Evolutionary conservation across 64 coral and sea anemone species (phyloP).

Genomic region (Pocillopora damicornis): DNA sequence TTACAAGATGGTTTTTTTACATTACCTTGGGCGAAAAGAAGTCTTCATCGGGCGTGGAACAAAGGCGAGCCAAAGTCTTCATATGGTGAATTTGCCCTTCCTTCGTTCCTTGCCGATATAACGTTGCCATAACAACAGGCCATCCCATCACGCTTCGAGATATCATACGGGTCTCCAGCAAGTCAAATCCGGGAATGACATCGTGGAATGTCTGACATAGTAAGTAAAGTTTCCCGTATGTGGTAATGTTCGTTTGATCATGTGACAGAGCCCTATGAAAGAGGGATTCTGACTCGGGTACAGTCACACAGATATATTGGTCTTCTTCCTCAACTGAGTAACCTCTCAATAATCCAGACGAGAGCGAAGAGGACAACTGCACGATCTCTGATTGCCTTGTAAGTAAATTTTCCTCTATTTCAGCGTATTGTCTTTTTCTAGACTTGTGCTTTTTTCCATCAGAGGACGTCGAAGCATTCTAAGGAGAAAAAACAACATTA

Average conservation of each 20-base stretch:
- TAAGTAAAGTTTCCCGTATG: slow-evolving; percentile 78
- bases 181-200: slow-evolving; percentile 82
- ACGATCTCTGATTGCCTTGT: background rate
- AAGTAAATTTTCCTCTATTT: background rate
- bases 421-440: slow-evolving; percentile 1
- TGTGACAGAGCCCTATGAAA: slow-evolving; percentile 62
- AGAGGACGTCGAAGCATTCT: background rate
- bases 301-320: slow-evolving; percentile 67
- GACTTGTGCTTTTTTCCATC: slow-evolving; percentile 33
- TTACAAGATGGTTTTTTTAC: background rate
- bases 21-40: slow-evolving; percentile 92
- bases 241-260: slow-evolving; percentile 47
- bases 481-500: background rate
- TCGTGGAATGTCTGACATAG: slow-evolving; percentile 86
- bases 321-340: slow-evolving; percentile 80
- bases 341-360: slow-evolving; percentile 50
- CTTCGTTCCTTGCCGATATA: slow-evolving; percentile 72
- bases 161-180: slow-evolving; percentile 90
- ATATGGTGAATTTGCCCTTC: slow-evolving; percentile 91
- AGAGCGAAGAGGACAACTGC: background rate
- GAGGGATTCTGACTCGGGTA: slow-evolving; percentile 62
- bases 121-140: slow-evolving; percentile 85
- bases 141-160: slow-evolving; percentile 78
- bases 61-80: slow-evolving; percentile 82
- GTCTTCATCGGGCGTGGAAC: slow-evolving; percentile 73